Evolutionary conservation across 1,140 invertebrate species (phyloP).

Genomic region (Lepeophtheirus salmonis): DNA sequence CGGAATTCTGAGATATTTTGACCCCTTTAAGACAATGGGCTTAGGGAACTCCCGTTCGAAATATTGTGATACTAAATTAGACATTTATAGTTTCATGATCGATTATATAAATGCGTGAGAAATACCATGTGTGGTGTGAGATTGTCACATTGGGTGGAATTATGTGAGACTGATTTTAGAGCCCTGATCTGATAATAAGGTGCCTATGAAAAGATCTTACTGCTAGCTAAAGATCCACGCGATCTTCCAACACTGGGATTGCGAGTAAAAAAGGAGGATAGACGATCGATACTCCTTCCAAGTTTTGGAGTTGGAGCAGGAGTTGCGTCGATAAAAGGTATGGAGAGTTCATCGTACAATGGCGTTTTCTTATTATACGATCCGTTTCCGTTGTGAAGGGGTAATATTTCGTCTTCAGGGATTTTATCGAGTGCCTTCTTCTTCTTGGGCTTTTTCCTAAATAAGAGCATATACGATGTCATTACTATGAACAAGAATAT

Average conservation of each 20-base stretch:
- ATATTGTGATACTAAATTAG: no score
- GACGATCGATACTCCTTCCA: conserved; percentile 2
- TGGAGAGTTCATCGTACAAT: conserved; percentile 17
- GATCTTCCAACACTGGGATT: conserved; percentile 8
- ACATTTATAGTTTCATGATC: no score
- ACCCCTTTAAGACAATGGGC: no score
- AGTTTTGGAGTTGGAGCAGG: conserved; percentile 14
- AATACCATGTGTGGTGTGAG: no score
- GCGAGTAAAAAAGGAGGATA: conserved; percentile 6
- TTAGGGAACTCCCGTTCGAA: no score
- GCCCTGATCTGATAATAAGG: no score
- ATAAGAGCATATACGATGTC: not conserved
- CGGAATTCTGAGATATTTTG: no score
- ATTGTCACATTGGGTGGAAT: no score
- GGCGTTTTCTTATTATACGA: conserved; percentile 6
- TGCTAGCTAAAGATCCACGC: conserved; percentile 5
- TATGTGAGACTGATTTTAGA: no score
- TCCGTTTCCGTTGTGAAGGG: not conserved
- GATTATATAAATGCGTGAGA: no score
- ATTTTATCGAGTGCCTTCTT: not conserved
- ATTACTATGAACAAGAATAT: not conserved
- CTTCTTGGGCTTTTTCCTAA: not conserved
- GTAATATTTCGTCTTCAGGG: not conserved
- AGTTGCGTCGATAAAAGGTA: conserved; percentile 17
- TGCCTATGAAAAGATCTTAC: no score